Evolutionary conservation across 2,113 vertebrate genomes (phyloP), one percentile per base, ranked within the genome.

Genomic region (Anoura caudifer): DNA sequence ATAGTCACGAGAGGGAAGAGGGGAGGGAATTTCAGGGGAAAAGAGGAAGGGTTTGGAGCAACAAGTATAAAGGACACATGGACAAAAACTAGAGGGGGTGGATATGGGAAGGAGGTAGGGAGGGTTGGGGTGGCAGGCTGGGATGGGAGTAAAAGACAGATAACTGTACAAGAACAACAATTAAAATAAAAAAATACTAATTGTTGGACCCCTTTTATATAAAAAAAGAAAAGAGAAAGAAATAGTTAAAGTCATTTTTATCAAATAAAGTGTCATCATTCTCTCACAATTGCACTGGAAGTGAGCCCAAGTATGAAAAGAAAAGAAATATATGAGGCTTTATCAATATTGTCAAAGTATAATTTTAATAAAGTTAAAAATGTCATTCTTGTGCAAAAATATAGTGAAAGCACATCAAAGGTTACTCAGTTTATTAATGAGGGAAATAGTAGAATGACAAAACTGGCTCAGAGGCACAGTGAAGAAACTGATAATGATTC

Each of bases 361-460:
- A 73, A 89, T 93, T 94, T 95, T 79, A 54, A 85, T 76, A 76
- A 87, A 69, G 38, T 36, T 86, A 87, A 81, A 92, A 95, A 31
- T 47, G 56, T 69, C 19, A 83, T 36, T 89, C 69, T 15, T 45
- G 50, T 63, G 12, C 13, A 84, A 96, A 94, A 81, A 43, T 87
- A 47, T 7, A 95, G 47, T 52, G 31, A 88, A 5, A 8, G 26
- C 14, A 47, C 2, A 50, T 72, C 28, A 75, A 92, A 56, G 8
- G 17, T 52, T 87, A 69, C 22, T 26, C 65, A 67, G 45, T 59
- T 56, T 84, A 70, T 43, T 93, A 72, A 82, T 77, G 36, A 79
- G 22, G 52, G 73, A 83, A 61, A 16, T 1, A 67, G 13, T 7
- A 43, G 26, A 88, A 93, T 43, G 12, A 41, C 50, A 72, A 77